Percentiles rank a stretch among this genome's conserved stretches.
Conservation (phyloP, 2,888 invertebrate genomes). For the Conus canariensis region DNA sequence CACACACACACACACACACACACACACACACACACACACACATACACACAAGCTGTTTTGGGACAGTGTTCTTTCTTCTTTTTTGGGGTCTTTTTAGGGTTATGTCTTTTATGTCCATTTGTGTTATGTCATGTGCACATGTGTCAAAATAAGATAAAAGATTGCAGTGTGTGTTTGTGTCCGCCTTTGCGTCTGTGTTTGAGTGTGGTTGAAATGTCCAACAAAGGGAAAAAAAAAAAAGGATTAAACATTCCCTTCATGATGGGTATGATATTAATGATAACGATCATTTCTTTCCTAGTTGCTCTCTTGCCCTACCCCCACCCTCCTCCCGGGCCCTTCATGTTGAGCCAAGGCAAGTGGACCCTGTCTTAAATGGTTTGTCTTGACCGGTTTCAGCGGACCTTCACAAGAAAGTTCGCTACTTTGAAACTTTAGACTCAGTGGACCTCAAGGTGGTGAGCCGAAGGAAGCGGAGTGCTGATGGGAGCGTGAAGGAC, state of each 20-base stretch:
- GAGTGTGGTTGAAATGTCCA: too few relatives aligned
- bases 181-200: background rate
- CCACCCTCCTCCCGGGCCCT: background rate
- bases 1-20: too few relatives aligned
- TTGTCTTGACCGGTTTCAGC: conserved; percentile 42
- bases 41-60: too few relatives aligned
- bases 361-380: background rate
- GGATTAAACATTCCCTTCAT: background rate
- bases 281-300: background rate
- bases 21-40: too few relatives aligned
- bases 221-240: too few relatives aligned
- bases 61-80: too few relatives aligned
- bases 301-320: background rate
- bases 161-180: background rate
- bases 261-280: background rate
- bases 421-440: conserved; percentile 67
- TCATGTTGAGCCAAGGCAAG: background rate
- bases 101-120: too few relatives aligned
- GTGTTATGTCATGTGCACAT: too few relatives aligned
- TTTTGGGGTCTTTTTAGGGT: too few relatives aligned
- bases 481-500: conserved; percentile 51
- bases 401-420: conserved; percentile 50
- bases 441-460: conserved; percentile 43
- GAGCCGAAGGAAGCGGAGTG: conserved; percentile 45
- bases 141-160: background rate